These are phyloP conservation scores for Orchesellides sinensis DNA, from an alignment of 2,888 invertebrate species.

Conservation along the genomic window DNA sequence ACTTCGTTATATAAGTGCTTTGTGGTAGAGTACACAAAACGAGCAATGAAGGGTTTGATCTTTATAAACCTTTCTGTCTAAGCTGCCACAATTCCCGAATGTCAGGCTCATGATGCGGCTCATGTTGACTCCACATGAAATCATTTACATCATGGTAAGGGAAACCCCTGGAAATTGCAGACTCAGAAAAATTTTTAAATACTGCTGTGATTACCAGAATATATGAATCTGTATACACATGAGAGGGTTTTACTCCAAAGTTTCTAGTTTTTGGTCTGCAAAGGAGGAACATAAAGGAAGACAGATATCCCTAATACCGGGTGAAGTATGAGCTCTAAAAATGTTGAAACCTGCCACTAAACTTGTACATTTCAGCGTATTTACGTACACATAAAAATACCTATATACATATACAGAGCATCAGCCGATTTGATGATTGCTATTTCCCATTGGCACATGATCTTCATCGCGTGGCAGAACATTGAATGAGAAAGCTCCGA, in stretches of 20 bases:
- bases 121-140: not conserved
- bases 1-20: too few relatives aligned
- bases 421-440: conserved; percentile 42
- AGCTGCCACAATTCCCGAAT: not conserved
- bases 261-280: not conserved
- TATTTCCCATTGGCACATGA: conserved; percentile 42
- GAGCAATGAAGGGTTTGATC: not conserved
- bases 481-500: not conserved
- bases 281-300: conserved; percentile 33
- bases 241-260: too few relatives aligned
- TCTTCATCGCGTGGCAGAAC: not conserved
- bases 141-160: not conserved
- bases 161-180: not conserved
- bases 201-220: too few relatives aligned
- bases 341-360: conserved; percentile 31
- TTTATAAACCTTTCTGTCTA: not conserved
- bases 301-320: conserved; percentile 44
- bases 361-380: conserved; percentile 24
- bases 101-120: not conserved
- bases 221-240: too few relatives aligned
- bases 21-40: too few relatives aligned
- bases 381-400: not conserved
- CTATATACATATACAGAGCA: not conserved
- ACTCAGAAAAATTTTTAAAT: too few relatives aligned
- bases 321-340: conserved; percentile 44